Conservation (phyloP, 1,140 invertebrate species). For the Tetragnatha versicolor region DNA sequence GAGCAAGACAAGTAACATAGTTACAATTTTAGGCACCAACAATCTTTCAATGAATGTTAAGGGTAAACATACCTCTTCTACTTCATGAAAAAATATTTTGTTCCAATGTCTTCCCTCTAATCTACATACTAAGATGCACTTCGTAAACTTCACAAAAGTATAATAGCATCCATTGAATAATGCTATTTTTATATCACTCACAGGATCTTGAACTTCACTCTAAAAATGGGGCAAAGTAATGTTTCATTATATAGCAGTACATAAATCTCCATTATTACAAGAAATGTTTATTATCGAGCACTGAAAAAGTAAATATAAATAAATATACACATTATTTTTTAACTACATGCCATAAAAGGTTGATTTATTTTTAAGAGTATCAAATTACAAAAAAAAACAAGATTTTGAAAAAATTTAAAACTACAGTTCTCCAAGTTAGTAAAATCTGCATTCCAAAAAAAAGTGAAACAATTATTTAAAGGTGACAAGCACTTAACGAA, state of each 20-base stretch:
- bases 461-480: too few relatives aligned
- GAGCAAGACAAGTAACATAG: too few relatives aligned
- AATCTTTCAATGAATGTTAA: too few relatives aligned
- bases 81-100: constrained; percentile 28
- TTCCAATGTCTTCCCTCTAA: constrained; percentile 1
- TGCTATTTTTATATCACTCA: not conserved
- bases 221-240: too few relatives aligned
- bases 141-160: constrained; percentile 13
- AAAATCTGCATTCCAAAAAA: too few relatives aligned
- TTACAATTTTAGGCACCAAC: too few relatives aligned
- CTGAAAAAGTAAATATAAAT: not conserved
- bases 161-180: constrained; percentile 6
- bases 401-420: too few relatives aligned
- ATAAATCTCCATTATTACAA: not conserved
- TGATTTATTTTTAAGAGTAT: not conserved
- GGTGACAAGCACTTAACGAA: too few relatives aligned
- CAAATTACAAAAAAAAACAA: not conserved
- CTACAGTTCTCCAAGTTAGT: too few relatives aligned
- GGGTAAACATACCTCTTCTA: constrained; percentile 16
- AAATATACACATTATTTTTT: not conserved
- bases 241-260: not conserved
- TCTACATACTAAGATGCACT: constrained; percentile 1
- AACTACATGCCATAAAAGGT: not conserved
- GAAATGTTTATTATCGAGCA: not conserved
- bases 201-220: constrained; percentile 13